Conservation (phyloP, 2,113 vertebrate species). For the Astur gentilis region DNA sequence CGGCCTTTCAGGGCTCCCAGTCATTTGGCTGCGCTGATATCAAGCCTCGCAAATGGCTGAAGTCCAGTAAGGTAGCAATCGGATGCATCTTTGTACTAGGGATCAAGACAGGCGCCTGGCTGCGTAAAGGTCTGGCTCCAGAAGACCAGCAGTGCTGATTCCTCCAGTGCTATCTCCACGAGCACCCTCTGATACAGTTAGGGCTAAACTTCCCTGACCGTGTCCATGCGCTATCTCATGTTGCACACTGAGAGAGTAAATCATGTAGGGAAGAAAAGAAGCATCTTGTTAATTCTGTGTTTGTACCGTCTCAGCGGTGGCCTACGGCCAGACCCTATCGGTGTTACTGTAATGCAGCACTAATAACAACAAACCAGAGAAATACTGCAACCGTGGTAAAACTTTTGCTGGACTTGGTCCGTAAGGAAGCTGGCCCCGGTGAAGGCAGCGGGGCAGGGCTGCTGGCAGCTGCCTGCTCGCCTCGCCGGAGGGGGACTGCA, state of each 20-base stretch:
- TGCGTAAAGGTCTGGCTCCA: not conserved
- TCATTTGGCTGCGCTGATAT: not conserved
- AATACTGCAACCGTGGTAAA: accelerated
- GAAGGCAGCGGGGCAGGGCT: not conserved
- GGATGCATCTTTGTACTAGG: not conserved
- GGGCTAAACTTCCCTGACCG: not conserved
- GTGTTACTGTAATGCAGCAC: not conserved
- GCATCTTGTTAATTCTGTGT: not conserved
- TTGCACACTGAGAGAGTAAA: not conserved
- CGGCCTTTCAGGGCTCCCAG: not conserved
- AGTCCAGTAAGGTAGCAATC: not conserved
- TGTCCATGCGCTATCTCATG: not conserved
- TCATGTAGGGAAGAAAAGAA: not conserved
- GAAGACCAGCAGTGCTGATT: not conserved
- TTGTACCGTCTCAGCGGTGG: accelerated
- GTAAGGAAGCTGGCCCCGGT: accelerated
- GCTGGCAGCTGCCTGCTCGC: not conserved
- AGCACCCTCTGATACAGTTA: not conserved
- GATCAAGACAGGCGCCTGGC: accelerated
- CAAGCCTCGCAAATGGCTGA: not conserved
- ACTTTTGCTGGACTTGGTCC: not conserved
- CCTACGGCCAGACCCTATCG: accelerated
- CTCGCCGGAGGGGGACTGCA: not conserved
- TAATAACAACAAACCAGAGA: not conserved
- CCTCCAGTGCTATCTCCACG: accelerated